Percentiles rank a stretch among this genome's conserved stretches.
These are phyloP conservation scores for Thereva unica DNA, from an alignment of 2,888 invertebrate species.

Conservation along the genomic window DNA sequence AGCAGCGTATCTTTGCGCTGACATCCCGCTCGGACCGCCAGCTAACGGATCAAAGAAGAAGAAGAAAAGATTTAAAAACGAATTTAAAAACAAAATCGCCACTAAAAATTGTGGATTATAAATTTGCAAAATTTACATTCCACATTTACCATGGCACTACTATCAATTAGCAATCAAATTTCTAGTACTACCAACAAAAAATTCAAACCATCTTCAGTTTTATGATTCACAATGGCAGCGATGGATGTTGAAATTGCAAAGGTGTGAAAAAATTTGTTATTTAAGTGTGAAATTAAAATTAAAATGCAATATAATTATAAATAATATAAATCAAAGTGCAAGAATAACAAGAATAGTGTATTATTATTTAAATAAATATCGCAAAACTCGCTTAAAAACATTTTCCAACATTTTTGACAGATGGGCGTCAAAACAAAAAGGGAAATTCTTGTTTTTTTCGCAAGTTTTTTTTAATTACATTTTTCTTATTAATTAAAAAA, in stretches of 20 bases:
- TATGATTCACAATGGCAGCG: constrained; percentile 43
- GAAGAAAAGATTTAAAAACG: no score
- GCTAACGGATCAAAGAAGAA: no score
- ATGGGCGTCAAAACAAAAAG: constrained; percentile 11
- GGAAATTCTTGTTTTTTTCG: no score
- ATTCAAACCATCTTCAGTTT: constrained; percentile 18
- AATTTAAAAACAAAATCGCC: no score
- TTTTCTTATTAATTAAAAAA: not conserved
- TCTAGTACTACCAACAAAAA: not conserved
- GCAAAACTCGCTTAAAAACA: not conserved
- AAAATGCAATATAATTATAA: constrained; percentile 23
- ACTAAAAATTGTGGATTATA: no score
- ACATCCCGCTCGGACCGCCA: no score
- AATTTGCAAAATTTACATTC: no score
- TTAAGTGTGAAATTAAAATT: constrained; percentile 34
- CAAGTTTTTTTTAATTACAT: no score
- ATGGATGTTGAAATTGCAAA: constrained; percentile 57
- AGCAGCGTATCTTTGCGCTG: no score
- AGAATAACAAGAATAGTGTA: no score
- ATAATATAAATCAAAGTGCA: not conserved
- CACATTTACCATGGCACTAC: no score
- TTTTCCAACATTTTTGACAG: constrained; percentile 8
- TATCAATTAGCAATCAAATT: no score
- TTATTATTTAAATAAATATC: not conserved
- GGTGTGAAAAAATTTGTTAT: constrained; percentile 48